Conservation (phyloP, 2,113 vertebrate species). For the Nerophis ophidion region DNA sequence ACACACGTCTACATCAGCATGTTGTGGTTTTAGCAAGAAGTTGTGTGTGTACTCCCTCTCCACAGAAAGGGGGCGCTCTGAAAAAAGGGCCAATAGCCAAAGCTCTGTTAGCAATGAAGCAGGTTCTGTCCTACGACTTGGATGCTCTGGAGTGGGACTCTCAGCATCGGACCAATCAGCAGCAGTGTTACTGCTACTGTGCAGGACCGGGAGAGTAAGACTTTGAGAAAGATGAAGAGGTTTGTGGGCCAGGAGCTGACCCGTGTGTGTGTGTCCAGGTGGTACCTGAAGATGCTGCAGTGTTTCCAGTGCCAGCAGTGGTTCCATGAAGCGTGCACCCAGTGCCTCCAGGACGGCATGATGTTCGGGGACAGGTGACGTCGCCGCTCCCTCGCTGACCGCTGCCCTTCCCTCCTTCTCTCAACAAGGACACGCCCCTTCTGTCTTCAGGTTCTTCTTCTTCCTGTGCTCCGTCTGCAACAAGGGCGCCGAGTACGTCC, state of each 20-base stretch:
- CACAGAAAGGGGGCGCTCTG: slow-evolving; percentile 91
- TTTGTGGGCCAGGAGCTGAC: too few relatives aligned
- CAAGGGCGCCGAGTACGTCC: slow-evolving; percentile 87
- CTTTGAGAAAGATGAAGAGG: too few relatives aligned
- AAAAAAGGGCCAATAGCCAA: slow-evolving; percentile 88
- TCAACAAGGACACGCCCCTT: neutral
- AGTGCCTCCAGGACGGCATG: slow-evolving; percentile 90
- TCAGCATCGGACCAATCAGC: slow-evolving; percentile 87
- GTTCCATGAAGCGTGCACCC: slow-evolving; percentile 97
- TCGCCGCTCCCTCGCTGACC: neutral
- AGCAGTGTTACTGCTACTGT: slow-evolving; percentile 95
- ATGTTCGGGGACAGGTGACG: slow-evolving; percentile 90
- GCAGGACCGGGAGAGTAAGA: slow-evolving; percentile 91
- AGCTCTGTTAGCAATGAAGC: slow-evolving; percentile 88
- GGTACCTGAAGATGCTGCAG: slow-evolving; percentile 98
- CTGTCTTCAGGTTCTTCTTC: slow-evolving; percentile 81
- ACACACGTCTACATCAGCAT: neutral
- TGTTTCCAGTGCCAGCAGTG: slow-evolving; percentile 89
- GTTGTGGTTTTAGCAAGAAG: too few relatives aligned
- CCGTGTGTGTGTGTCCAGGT: slow-evolving; percentile 62
- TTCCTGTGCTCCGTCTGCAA: slow-evolving; percentile 91
- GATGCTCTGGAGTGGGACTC: slow-evolving; percentile 91
- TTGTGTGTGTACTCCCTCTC: neutral
- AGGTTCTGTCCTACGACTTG: slow-evolving; percentile 84
- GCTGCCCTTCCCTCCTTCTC: neutral